Base-by-base conservation (phyloP, 1,140 invertebrate genomes). In the Lordiphosa clarofinis region DNA sequence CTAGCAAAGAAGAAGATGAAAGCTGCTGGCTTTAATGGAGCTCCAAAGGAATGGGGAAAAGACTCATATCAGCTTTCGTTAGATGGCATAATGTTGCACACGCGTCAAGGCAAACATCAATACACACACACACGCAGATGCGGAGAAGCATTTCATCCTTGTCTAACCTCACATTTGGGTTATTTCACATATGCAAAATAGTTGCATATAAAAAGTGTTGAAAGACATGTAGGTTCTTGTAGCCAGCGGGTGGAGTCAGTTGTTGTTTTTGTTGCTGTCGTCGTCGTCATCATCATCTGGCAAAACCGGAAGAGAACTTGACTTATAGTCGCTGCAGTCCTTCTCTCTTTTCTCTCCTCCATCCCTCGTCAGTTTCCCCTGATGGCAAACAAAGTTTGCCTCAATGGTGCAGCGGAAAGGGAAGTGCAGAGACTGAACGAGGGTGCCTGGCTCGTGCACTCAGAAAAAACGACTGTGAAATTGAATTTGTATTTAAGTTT, bases 391-490 rank as follows among this genome's bases (percentile, higher is more conserved):
- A 68, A 68, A 81, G 52, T 82, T 75, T 68, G 28, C 48, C 44
- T 44, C 56, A 61, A 67, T 66, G 69, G 48, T 60, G 74, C 67
- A 82, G 67, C 76, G 76, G 76, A 82, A 81, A 69, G 72, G 76
- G 76, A 81, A 82, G 72, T 81, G 76, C 76, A 72, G 57, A 19
- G 40, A 15, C 21, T 33, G 39, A 38, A 21, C 4, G 11, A 12
- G 40, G 21, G 33, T 11, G 2, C 4, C 3, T 6, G 3, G 24
- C 24, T 28, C 24, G 5, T 28, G 24, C 24, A 28, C 24, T 28
- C 5, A 28, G 24, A 6, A 28, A 28, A 28, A 28, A 28, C 1
- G 3, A 3, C 21, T 37, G 6, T 37, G 10, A 5, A 28, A 11
- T 9, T 10, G 59, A 44, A 39, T 57, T 21, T 50, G 53, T 38